Conservation (phyloP, 1,140 invertebrate genomes). For the Hycleus cichorii region DNA sequence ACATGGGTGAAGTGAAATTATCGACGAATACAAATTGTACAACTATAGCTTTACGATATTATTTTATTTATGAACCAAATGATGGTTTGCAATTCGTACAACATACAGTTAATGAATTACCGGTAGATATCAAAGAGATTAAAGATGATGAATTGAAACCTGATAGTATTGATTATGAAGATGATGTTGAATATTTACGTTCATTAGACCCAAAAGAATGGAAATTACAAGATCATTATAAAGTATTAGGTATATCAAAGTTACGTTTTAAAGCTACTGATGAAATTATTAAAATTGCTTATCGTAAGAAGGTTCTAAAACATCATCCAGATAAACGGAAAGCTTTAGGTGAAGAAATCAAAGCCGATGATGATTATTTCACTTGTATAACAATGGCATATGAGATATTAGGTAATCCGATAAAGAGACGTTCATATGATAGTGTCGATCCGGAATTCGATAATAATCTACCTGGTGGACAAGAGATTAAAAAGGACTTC, state of each 20-base stretch:
- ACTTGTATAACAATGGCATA: constrained; percentile 98
- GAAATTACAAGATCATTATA: constrained; percentile 97
- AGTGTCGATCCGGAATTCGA: constrained; percentile 94
- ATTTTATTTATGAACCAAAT: constrained; percentile 32
- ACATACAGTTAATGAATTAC: constrained; percentile 29
- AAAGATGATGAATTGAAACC: constrained; percentile 47
- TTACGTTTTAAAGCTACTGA: constrained; percentile 71
- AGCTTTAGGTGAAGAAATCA: constrained; percentile 75
- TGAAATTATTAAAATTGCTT: constrained; percentile 88
- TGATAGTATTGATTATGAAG: constrained; percentile 59
- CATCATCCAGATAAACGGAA: constrained; percentile 98
- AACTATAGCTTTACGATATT: constrained; percentile 35
- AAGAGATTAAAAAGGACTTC: constrained; percentile 76
- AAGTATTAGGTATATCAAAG: constrained; percentile 80
- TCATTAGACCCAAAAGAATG: constrained; percentile 93
- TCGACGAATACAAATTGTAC: constrained; percentile 22
- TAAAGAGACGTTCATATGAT: constrained; percentile 85
- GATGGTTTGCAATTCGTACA: constrained; percentile 29
- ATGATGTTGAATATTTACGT: constrained; percentile 77
- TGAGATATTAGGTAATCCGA: constrained; percentile 78
- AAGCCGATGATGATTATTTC: constrained; percentile 90
- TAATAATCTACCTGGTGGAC: constrained; percentile 71
- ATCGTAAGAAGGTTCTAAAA: constrained; percentile 83
- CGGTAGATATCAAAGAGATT: constrained; percentile 24
- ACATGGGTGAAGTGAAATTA: constrained; percentile 31